A percentile compares a stretch with the other conserved stretches of the same genome.
These are phyloP conservation scores for Pseudomyrmex concolor DNA, from an alignment of 1,140 invertebrate species.

Conservation along the genomic window DNA sequence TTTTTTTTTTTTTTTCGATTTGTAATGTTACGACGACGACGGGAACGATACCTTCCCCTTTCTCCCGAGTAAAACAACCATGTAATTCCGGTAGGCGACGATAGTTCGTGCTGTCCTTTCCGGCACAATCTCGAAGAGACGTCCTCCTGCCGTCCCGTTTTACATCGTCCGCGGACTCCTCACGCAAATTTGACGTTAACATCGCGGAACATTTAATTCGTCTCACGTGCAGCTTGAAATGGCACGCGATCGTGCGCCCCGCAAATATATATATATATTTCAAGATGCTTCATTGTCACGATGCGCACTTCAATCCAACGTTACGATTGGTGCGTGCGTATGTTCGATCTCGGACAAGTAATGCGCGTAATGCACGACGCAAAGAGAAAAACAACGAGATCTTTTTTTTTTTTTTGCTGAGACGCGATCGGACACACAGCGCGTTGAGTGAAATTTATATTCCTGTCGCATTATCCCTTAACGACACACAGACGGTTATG, in stretches of 20 bases:
- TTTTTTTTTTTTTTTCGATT: conserved; percentile 14
- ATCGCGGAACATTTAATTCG: conserved; percentile 82
- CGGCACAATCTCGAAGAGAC: conserved; percentile 74
- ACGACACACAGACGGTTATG: conserved; percentile 53
- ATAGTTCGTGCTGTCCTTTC: conserved; percentile 68
- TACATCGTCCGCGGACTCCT: conserved; percentile 59
- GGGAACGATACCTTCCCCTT: not conserved
- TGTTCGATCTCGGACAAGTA: not conserved
- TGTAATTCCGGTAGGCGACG: conserved; percentile 73
- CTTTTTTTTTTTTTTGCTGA: not conserved
- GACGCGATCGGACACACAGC: conserved; percentile 23
- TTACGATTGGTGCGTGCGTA: not conserved
- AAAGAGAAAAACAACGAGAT: not conserved
- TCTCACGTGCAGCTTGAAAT: conserved; percentile 73
- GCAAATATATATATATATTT: conserved; percentile 58
- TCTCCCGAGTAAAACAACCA: conserved; percentile 64
- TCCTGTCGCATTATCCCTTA: conserved; percentile 45
- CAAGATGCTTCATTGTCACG: conserved; percentile 50
- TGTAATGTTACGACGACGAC: conserved; percentile 41
- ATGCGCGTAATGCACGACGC: no score
- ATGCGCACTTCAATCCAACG: conserved; percentile 10
- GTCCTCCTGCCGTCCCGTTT: conserved; percentile 26
- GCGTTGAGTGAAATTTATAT: conserved; percentile 45
- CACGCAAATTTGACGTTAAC: conserved; percentile 84
- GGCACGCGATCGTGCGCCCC: conserved; percentile 79